These are phyloP conservation scores for Opisthograptis luteolata DNA, from an alignment of 2,888 invertebrate genomes.

Conservation along the genomic window DNA sequence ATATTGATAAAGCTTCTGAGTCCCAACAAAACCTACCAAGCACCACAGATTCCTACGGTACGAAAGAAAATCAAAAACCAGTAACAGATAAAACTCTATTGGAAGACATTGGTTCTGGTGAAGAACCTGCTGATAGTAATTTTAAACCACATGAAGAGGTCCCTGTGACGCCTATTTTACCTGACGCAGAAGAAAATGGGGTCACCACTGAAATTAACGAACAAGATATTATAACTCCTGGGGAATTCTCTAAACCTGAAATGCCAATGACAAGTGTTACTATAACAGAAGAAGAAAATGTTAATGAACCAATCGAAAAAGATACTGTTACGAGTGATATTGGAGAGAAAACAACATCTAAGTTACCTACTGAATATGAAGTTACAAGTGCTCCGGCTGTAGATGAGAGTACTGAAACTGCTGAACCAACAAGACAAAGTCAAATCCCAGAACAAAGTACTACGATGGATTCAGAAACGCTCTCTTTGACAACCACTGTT, in stretches of 20 bases:
- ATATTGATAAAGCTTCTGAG: conserved; percentile 14
- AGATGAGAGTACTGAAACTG: background rate
- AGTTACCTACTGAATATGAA: background rate
- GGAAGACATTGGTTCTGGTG: conserved; percentile 34
- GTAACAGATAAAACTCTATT: conserved; percentile 24
- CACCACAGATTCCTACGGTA: conserved; percentile 10
- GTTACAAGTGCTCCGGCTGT: background rate
- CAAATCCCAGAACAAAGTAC: conserved; percentile 20
- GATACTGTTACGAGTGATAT: conserved; percentile 7
- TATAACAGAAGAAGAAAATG: conserved; percentile 13
- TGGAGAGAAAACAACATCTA: conserved; percentile 2
- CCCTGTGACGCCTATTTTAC: conserved; percentile 12
- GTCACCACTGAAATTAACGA: conserved; percentile 14
- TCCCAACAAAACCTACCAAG: conserved; percentile 14
- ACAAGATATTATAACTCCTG: conserved; percentile 2
- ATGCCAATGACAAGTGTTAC: conserved; percentile 15
- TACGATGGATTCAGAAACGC: conserved; percentile 2
- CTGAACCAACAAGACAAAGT: conserved; percentile 12
- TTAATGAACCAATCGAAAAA: conserved; percentile 11
- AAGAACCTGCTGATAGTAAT: conserved; percentile 30
- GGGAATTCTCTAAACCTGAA: conserved; percentile 5
- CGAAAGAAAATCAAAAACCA: conserved; percentile 29
- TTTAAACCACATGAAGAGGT: conserved; percentile 26
- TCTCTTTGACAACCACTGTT: conserved; percentile 15
- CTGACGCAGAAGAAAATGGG: conserved; percentile 7